Evolutionary conservation across 2,888 invertebrate genomes (phyloP).

Genomic region (Hydriomena furcata): DNA sequence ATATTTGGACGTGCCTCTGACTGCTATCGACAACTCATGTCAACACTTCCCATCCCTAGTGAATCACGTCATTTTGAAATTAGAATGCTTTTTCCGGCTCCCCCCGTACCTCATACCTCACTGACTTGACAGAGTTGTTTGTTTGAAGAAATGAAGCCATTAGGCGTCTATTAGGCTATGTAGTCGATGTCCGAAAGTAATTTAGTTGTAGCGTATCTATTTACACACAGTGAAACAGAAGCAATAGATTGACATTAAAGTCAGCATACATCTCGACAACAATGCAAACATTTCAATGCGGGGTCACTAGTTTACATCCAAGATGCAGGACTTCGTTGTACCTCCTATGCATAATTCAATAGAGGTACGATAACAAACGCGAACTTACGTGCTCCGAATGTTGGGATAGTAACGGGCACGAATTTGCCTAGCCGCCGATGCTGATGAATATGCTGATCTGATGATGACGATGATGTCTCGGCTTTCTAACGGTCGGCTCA

Average conservation of each 20-base stretch:
- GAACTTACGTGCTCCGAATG: constrained; percentile 61
- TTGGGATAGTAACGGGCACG: constrained; percentile 61
- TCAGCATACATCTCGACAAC: constrained; percentile 35
- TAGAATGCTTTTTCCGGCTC: no score
- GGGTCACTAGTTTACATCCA: constrained; percentile 51
- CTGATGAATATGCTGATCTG: constrained; percentile 75
- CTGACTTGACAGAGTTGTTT: no score
- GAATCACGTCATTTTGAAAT: no score
- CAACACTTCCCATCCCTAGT: no score
- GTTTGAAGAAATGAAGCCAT: no score
- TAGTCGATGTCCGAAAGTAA: neutral
- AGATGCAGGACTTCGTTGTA: constrained; percentile 45
- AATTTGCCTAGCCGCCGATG: constrained; percentile 61
- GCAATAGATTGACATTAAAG: constrained; percentile 29
- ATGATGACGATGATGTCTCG: constrained; percentile 64
- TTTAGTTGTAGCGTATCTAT: no score
- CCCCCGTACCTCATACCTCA: no score
- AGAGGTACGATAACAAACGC: constrained; percentile 46
- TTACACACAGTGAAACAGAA: constrained; percentile 4
- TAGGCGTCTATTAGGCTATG: no score
- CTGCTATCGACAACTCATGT: no score
- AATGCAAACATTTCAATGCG: constrained; percentile 42
- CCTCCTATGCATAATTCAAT: constrained; percentile 65
- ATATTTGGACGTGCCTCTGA: no score
- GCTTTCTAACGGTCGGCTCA: constrained; percentile 73